Conservation (phyloP, 1,140 invertebrate genomes). For the Drosophila bocki region DNA sequence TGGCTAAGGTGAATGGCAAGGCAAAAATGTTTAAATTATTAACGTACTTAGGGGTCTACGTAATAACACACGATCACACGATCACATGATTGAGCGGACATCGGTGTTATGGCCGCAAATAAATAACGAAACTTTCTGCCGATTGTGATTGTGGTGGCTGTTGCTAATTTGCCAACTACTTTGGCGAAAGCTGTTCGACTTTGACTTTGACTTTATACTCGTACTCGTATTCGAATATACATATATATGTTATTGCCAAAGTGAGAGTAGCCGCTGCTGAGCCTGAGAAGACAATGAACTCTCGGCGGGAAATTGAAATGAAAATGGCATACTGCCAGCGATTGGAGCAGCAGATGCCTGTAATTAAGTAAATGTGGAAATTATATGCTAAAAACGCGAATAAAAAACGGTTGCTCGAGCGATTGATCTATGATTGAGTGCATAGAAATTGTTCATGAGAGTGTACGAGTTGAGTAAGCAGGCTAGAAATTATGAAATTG, state of each 20-base stretch:
- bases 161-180: constrained; percentile 81
- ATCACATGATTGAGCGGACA: constrained; percentile 59
- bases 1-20: constrained; percentile 75
- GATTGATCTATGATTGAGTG: constrained; percentile 56
- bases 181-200: constrained; percentile 71
- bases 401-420: constrained; percentile 18
- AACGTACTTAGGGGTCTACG: constrained; percentile 56
- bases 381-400: constrained; percentile 45
- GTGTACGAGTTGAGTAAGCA: neutral
- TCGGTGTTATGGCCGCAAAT: constrained; percentile 19
- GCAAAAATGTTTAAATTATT: constrained; percentile 35
- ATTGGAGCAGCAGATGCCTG: constrained; percentile 47
- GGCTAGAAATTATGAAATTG: constrained; percentile 15
- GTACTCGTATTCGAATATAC: neutral
- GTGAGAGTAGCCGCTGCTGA: constrained; percentile 54
- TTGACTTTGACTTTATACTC: neutral
- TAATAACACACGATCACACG: constrained; percentile 84
- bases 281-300: constrained; percentile 73
- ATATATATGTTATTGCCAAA: constrained; percentile 16
- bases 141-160: constrained; percentile 59
- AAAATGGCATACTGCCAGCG: constrained; percentile 65
- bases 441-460: constrained; percentile 9
- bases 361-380: constrained; percentile 75
- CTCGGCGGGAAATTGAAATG: constrained; percentile 66
- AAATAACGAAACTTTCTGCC: constrained; percentile 38